Evolutionary conservation across 2,888 invertebrate species (phyloP), one percentile per base, ranked within the genome.

Genomic region (Idaea dimidiata): DNA sequence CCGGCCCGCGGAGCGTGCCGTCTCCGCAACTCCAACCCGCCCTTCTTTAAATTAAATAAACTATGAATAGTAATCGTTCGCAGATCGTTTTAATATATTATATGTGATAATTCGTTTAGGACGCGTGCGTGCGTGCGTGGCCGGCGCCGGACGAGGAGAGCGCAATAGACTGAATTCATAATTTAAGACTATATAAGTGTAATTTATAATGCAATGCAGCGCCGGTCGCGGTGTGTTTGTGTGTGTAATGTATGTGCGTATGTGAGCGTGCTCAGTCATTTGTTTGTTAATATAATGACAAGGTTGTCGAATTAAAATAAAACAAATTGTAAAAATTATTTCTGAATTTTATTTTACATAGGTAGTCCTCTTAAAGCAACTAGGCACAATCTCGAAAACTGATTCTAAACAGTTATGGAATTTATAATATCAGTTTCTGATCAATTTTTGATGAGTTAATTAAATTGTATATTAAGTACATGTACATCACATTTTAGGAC

Each of bases 271-370:
- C 91, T 91, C 91, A 92, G 91, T 92, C 92, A 92, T 91, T 91
- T 91, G 91, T 92, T 92, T 92, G 91, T 91, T 92, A 95, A 94
- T 95, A 95, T 95, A 94, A 94, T 94, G 94, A 94, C 95, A 95
- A 43, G 94, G 94, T 94, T 94, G 95, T 95, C 94, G 94, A 95
- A 95, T 94, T 95, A 95, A 95, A 93, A 92, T 93, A 92, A 89
- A 91, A 89, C 84, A 89, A 88, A 88, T 89, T 90, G 87, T 89
- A 91, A 91, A 91, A 91, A 88, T 86, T 86, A 84, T 74, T 70
- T 72, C 66, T 74, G 80, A 64, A 75, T 89, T 86, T 89, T 64
- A 85, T 85, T 88, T 72, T 65, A 33, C 59, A 59, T 60, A 62
- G 63, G 24, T 24, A 24, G 5, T n/a, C n/a, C n/a, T n/a, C n/a